Evolutionary conservation across 2,113 vertebrate genomes (phyloP).

Genomic region (Panurus biarmicus): DNA sequence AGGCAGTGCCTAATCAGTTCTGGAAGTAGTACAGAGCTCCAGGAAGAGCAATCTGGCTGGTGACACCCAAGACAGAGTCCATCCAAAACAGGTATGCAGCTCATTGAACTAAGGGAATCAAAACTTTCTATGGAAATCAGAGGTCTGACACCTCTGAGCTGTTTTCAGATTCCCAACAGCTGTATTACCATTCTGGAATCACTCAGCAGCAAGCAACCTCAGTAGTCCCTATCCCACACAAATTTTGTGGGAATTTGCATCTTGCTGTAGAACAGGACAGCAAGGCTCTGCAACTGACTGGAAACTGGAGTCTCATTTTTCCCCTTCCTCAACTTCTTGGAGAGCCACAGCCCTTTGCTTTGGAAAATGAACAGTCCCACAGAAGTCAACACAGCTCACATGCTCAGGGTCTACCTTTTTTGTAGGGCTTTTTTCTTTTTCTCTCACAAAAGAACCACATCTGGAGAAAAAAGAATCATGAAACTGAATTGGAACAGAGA

Average conservation of each 20-base stretch:
- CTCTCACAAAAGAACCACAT: background rate
- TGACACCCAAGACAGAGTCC: background rate
- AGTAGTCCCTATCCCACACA: accelerated
- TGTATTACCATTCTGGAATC: background rate
- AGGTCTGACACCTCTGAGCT: background rate
- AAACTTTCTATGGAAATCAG: background rate
- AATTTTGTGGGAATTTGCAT: background rate
- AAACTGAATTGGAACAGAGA: background rate
- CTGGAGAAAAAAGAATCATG: background rate
- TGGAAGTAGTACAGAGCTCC: background rate
- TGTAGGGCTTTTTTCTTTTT: accelerated
- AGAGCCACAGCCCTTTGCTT: background rate
- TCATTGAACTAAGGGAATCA: background rate
- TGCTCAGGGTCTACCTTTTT: background rate
- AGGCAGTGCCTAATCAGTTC: background rate
- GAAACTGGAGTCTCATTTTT: background rate
- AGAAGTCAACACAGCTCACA: background rate
- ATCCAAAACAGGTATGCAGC: background rate
- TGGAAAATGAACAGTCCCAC: background rate
- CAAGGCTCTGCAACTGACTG: background rate
- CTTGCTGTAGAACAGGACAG: background rate
- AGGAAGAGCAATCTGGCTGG: background rate
- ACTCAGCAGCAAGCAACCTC: accelerated
- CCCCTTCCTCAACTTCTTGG: background rate
- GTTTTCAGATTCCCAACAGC: background rate